These are phyloP conservation scores for Omphaloscelis lunosa DNA, from an alignment of 2,888 invertebrate species.

Conservation along the genomic window DNA sequence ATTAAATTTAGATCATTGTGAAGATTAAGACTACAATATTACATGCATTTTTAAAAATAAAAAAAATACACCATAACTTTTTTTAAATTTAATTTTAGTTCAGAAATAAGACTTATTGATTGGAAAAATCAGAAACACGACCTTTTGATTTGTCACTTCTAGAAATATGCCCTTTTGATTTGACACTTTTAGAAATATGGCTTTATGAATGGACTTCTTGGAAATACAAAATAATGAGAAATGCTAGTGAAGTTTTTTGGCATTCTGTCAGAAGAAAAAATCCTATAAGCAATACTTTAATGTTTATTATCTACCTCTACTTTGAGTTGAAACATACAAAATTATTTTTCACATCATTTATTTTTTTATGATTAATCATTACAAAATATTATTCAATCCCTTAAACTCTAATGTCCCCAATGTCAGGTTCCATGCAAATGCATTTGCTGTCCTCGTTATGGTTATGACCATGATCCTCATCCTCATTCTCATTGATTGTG, in stretches of 20 bases:
- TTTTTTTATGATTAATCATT: conserved; percentile 25
- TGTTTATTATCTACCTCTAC: conserved; percentile 23
- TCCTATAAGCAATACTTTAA: conserved; percentile 18
- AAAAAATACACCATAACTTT: conserved; percentile 8
- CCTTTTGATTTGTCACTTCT: not conserved
- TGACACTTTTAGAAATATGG: not conserved
- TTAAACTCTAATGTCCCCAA: conserved; percentile 30
- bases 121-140: conserved; percentile 4
- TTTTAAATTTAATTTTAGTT: conserved; percentile 17
- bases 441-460: conserved; percentile 35
- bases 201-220: conserved; percentile 22
- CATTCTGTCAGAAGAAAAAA: conserved; percentile 13
- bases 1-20: conserved; percentile 16
- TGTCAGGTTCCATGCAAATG: conserved; percentile 36
- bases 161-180: not conserved
- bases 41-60: not conserved
- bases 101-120: conserved; percentile 21
- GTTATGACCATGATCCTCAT: conserved; percentile 30
- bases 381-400: conserved; percentile 10
- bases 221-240: conserved; percentile 21
- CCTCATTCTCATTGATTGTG: conserved; percentile 29
- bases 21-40: conserved; percentile 21
- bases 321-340: conserved; percentile 26
- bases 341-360: conserved; percentile 26
- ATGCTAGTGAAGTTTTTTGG: conserved; percentile 20